Evolutionary conservation across 2,797 vertebrate genomes (phyloP), one percentile per base, ranked within the genome.

Genomic region (Parotocinclus haroldoi): DNA sequence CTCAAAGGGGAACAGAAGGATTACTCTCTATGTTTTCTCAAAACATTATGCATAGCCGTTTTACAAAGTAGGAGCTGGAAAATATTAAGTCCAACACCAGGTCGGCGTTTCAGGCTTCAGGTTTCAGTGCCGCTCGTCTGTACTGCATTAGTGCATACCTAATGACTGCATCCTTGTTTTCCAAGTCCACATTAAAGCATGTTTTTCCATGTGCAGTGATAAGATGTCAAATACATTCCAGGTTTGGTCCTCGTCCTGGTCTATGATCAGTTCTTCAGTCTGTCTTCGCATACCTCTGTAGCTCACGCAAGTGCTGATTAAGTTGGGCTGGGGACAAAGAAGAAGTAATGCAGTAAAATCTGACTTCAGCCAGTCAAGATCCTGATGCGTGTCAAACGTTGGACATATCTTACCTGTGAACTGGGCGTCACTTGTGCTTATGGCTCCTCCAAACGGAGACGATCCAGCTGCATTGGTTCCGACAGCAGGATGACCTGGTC

Each of bases 341-440:
- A 63, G 44, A 38, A 52, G n/a, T n/a, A n/a, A 13, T 37, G 5
- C 42, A 39, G 36, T 3, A 12, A 4, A 16, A 42, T 48, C 1
- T 18, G 14, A 51, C n/a, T n/a, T n/a, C n/a, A n/a, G 5, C 27
- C 27, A 27, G 27, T 27, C 2, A 27, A 27, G 5, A 5, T 27
- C 2, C 27, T 27, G 27, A 12, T 17, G 0, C 0, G 46, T 59
- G 40, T 11, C 10, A 42, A 42, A 42, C 40, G 9, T 42, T 42
- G 40, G 40, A 42, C 8, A 11, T 27, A 14, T 14, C 76, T 85
- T 77, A 84, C 84, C 52, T 81, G 64, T 0, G 4, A 71, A 8
- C 13, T 48, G 14, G 1, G 9, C 19, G 11, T 66, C 72, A 13
- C 1, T 19, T 38, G 38, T 56, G 7, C 17, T 10, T 52, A 74